These are phyloP conservation scores for Gobio occitaniae DNA, from an alignment of 2,797 vertebrate species.

Conservation along the genomic window DNA sequence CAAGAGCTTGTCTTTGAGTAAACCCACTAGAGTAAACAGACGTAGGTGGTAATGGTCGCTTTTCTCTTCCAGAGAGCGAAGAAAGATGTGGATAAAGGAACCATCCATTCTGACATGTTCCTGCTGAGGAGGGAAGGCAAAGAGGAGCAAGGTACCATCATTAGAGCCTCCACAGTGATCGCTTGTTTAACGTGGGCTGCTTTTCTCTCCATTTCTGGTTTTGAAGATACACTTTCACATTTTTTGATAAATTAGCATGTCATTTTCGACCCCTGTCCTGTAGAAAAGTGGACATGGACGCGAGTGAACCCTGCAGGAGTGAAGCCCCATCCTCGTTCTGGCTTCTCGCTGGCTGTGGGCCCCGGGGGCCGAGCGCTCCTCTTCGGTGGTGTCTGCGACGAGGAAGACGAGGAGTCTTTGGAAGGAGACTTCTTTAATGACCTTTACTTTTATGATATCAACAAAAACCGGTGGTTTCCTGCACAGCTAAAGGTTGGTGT, in stretches of 20 bases:
- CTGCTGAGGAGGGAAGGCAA: slow-evolving; percentile 84
- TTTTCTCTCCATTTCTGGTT: not conserved
- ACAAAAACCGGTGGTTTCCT: slow-evolving; percentile 91
- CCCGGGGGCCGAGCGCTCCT: slow-evolving; percentile 84
- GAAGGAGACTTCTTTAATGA: slow-evolving; percentile 94
- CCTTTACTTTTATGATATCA: slow-evolving; percentile 85
- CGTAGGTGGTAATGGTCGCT: slow-evolving; percentile 33
- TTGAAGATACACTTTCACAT: not conserved
- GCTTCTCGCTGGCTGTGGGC: slow-evolving; percentile 83
- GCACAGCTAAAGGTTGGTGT: slow-evolving; percentile 83
- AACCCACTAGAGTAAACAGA: slow-evolving; percentile 40
- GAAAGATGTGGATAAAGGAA: slow-evolving; percentile 95
- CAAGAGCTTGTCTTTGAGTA: slow-evolving; percentile 27
- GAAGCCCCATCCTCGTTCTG: slow-evolving; percentile 88
- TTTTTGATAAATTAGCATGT: not conserved
- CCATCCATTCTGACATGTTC: slow-evolving; percentile 93
- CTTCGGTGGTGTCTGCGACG: slow-evolving; percentile 93
- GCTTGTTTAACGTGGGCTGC: not conserved
- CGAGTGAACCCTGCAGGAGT: slow-evolving; percentile 85
- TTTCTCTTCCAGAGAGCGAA: slow-evolving; percentile 83
- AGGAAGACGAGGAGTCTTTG: slow-evolving; percentile 93
- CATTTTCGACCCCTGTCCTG: not conserved
- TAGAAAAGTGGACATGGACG: slow-evolving; percentile 90
- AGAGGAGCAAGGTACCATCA: slow-evolving; percentile 77
- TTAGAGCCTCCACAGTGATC: not conserved